phyloP scores from a whole-genome alignment of 2,113 vertebrate species.

The Nasalis larvatus region DNA sequence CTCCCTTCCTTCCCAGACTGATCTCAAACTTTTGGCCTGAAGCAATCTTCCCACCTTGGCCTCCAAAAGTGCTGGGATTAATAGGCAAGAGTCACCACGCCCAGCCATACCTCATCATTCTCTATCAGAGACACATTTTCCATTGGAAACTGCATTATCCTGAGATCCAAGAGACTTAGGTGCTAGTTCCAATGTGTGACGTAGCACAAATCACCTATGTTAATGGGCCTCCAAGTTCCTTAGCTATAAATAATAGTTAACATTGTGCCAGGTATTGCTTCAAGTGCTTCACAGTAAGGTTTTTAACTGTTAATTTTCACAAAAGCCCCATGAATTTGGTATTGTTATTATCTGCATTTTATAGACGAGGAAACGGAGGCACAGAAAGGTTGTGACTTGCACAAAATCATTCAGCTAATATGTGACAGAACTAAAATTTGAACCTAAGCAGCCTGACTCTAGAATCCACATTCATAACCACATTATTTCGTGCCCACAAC shows the following conservation, averaged over 20 bases:
- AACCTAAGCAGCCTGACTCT: neutral
- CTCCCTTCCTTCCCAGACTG: too few relatives aligned
- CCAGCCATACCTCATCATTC: neutral
- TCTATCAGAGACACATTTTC: neutral
- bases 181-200: neutral
- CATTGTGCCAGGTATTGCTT: neutral
- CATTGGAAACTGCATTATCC: neutral
- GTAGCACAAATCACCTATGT: neutral
- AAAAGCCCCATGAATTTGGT: neutral
- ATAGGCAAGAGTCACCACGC: too few relatives aligned
- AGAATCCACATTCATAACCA: neutral
- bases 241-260: constrained; percentile 41
- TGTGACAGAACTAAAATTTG: neutral
- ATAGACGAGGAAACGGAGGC: neutral
- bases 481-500: neutral
- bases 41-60: too few relatives aligned
- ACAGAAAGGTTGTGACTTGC: neutral
- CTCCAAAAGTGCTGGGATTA: too few relatives aligned
- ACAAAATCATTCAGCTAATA: neutral
- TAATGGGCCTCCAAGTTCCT: neutral
- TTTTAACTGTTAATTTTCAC: constrained; percentile 29
- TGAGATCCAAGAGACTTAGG: neutral
- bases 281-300: neutral
- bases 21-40: too few relatives aligned
- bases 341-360: constrained; percentile 30